Percentiles rank a stretch among this genome's conserved stretches.
These are phyloP conservation scores for Clepsis dumicolana DNA, from an alignment of 2,888 invertebrate species.

Conservation along the genomic window DNA sequence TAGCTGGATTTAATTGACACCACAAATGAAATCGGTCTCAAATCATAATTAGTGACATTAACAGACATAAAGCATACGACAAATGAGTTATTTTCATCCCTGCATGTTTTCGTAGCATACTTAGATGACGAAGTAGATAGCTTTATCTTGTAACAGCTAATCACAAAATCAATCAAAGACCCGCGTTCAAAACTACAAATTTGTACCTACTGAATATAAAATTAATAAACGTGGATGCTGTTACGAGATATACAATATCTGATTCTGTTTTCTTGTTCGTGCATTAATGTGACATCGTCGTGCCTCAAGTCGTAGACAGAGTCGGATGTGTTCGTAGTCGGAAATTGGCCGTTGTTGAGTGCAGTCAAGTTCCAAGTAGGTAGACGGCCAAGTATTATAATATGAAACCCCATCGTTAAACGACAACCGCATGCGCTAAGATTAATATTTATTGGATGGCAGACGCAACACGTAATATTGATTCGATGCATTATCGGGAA, in stretches of 20 bases:
- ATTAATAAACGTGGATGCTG: slow-evolving; percentile 47
- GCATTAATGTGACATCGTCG: slow-evolving; percentile 45
- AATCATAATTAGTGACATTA: slow-evolving; percentile 21
- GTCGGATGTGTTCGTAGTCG: slow-evolving; percentile 55
- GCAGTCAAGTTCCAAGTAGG: slow-evolving; percentile 34
- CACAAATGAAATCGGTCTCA: slow-evolving; percentile 26
- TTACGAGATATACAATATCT: slow-evolving; percentile 51
- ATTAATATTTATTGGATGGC: slow-evolving; percentile 1
- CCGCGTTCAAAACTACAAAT: neutral
- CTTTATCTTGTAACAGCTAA: slow-evolving; percentile 51
- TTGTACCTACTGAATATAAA: neutral
- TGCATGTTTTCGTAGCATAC: slow-evolving; percentile 54
- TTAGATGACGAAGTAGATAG: slow-evolving; percentile 44
- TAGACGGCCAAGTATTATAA: slow-evolving; percentile 20
- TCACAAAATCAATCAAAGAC: slow-evolving; percentile 15
- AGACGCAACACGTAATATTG: neutral
- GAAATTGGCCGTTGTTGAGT: slow-evolving; percentile 30
- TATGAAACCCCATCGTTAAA: slow-evolving; percentile 29
- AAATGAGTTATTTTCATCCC: slow-evolving; percentile 48
- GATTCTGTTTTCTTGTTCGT: slow-evolving; percentile 54
- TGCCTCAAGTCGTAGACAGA: slow-evolving; percentile 61
- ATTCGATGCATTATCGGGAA: slow-evolving; percentile 8
- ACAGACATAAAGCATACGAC: slow-evolving; percentile 38
- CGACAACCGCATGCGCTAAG: slow-evolving; percentile 19
- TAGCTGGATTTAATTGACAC: slow-evolving; percentile 24